phyloP scores from a whole-genome alignment of 2,888 invertebrate species.

The Gastracanthus pulcherrimus region DNA sequence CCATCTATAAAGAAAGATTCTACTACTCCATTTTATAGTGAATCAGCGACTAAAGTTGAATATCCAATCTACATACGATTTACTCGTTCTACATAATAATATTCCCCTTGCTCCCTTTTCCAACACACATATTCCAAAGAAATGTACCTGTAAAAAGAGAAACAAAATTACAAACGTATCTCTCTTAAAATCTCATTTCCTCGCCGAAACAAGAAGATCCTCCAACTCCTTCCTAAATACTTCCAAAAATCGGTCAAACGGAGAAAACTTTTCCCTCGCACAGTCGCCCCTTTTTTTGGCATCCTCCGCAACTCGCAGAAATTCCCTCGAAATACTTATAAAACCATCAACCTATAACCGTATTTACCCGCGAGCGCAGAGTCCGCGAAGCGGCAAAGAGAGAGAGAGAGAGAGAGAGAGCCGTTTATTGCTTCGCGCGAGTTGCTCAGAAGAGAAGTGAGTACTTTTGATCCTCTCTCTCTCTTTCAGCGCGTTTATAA shows the following conservation, averaged over 20 bases:
- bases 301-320: background rate
- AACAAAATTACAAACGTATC: no score
- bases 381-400: background rate
- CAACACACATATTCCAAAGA: no score
- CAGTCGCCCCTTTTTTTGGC: background rate
- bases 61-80: no score
- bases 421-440: conserved; percentile 7
- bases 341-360: background rate
- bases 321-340: background rate
- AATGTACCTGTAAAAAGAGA: no score
- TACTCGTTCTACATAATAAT: no score
- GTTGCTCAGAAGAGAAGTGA: background rate
- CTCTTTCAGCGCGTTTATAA: background rate
- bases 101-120: no score
- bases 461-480: background rate
- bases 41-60: no score
- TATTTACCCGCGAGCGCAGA: background rate
- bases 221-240: background rate
- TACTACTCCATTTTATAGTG: no score
- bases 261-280: background rate
- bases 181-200: background rate
- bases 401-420: no score
- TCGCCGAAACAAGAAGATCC: background rate
- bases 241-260: background rate
- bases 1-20: no score